Evolutionary conservation across 2,797 vertebrate genomes (phyloP), one percentile per base, ranked within the genome.

Genomic region (Coregonus suidteri): DNA sequence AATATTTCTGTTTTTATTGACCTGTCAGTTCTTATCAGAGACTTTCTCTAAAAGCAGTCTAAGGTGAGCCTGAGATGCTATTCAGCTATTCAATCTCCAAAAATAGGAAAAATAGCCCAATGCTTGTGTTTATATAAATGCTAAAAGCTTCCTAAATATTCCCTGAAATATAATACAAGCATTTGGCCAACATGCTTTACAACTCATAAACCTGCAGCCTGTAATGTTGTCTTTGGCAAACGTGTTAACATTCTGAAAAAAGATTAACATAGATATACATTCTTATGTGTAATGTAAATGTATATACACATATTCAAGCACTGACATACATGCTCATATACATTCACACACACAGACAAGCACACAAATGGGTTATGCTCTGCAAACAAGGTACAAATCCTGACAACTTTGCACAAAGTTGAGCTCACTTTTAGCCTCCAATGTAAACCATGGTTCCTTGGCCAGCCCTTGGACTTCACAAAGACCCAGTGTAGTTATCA

Each of bases 401-500:
- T 88, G 83, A 93, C 90, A 93, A 94, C 90, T 93, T 93, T 93
- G 90, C 90, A 90, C 89, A 90, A 91, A 88, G 90, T 91, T 86
- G 78, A 85, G 88, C 83, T 92, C 84, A 85, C 86, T 88, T 85
- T 91, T 78, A 88, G 88, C 85, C 88, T 93, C 93, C 93, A 94
- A 93, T 91, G 87, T 93, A 94, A 94, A 93, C 90, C 30, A 79
- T 70, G 41, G 7, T 11, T 78, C 74, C 81, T 71, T 85, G 79
- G 89, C 89, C 86, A 83, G 84, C 86, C 70, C 87, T 83, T 78
- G 83, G 83, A 80, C 86, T 86, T 89, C 89, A 93, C 93, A 94
- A 93, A 93, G 93, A 81, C 87, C 83, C 89, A 90, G 87, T 94
- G 92, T 94, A 92, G 91, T 94, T 94, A 94, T 94, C 93, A 94